Percentiles rank a stretch among this genome's conserved stretches.
Evolutionary conservation across 2,888 invertebrate species (phyloP).

Genomic region (Trisateles emortualis): DNA sequence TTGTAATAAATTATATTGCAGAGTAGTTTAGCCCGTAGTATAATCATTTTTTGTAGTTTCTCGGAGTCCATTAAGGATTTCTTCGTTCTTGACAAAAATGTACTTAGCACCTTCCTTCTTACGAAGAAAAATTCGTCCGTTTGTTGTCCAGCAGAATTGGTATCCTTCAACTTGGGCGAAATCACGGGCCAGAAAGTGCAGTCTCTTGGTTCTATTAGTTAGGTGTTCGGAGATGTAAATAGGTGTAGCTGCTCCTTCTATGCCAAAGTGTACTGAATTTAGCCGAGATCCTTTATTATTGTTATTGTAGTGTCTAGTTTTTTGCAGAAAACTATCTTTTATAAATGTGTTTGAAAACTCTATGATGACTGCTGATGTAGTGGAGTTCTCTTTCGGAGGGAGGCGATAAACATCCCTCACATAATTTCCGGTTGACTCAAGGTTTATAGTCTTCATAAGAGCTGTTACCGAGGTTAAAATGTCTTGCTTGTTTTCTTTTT

Average conservation of each 20-base stretch:
- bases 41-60: neutral
- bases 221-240: neutral
- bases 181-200: conserved; percentile 3
- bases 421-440: neutral
- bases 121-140: conserved; percentile 1
- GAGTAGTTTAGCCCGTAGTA: neutral
- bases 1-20: neutral
- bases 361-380: neutral
- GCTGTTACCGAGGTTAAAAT: neutral
- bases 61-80: neutral
- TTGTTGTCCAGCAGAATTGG: conserved; percentile 5
- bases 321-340: neutral
- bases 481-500: conserved; percentile 1
- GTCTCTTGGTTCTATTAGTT: neutral
- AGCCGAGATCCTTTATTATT: neutral
- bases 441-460: neutral
- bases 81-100: neutral
- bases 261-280: neutral
- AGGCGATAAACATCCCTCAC: neutral
- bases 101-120: conserved; percentile 2
- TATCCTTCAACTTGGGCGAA: neutral
- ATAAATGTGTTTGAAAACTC: neutral
- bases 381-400: neutral
- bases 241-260: neutral
- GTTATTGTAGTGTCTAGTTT: neutral